Evolutionary conservation across 2,888 invertebrate genomes (phyloP), one percentile per base, ranked within the genome.

Genomic region (Anoplius nigerrimus): DNA sequence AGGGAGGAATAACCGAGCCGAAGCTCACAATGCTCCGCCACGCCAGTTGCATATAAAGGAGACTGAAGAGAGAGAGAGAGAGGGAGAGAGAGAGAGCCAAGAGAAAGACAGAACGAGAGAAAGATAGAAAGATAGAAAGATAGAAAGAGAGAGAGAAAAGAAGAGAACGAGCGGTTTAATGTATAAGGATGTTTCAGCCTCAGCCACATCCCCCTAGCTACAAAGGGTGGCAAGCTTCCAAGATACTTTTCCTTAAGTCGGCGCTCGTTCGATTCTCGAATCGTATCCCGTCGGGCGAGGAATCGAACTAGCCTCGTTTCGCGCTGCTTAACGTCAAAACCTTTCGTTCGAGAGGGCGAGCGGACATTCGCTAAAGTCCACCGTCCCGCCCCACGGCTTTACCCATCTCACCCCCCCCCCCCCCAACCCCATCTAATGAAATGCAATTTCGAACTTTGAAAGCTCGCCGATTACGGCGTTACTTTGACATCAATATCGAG

Each of bases 1-100:
- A 18, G 62, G 69, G 81, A 66, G 69, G 59, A 73, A 73, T 80
- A 80, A 77, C 71, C 71, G 61, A 60, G 52, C 62, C 66, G 62
- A 65, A 71, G 53, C 66, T 72, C 71, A 73, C 75, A 76, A 74
- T 80, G 72, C 67, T 34, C 56, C 51, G 43, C 43, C 48, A 74
- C 66, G 72, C 56, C 55, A 43, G 59, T 74, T 70, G 74, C 71
- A 73, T 80, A 74, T 64, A 70, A 71, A 76, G 62, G 22, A 57
- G 56, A 8, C 6, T 34, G 34, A 62, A 58, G 69, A 66, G 56
- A 53, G 65, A 66, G 59, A 46, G 56, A 24, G 42, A 16, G 65
- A 56, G 58, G 6, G 6, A 24, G 24, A 24, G 34, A 34, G 64
- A 54, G 42, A 59, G 20, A 22, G 27, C 13, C 34, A n/a, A 42